Base-by-base conservation (phyloP, 1,140 invertebrate genomes). In the Aphelenchoides avenae region DNA sequence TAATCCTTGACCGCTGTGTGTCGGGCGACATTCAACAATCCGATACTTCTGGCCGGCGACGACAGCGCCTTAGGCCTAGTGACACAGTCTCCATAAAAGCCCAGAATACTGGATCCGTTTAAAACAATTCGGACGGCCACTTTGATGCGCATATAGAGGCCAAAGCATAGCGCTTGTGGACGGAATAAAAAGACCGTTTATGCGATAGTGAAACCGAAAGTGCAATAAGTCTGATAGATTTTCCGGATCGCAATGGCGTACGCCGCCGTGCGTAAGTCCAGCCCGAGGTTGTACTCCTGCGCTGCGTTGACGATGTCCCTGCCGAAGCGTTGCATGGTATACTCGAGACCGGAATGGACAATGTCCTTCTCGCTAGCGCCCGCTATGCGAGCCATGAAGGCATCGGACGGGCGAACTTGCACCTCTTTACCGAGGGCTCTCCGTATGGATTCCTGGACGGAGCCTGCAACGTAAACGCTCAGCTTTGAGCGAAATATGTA, bases 351-450 rank as follows among this genome's bases (percentile, higher is more conserved):
- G 64, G 93, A 98, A 82, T 98, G 93, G 4, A 99, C 95, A 77
- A 99, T 98, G 75, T 99, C 94, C 78, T 97, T 98, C 80, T 99
- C 94, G 49, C 90, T 94, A 56, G 94, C 94, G 80, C 94, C 84
- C 72, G 90, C 87, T 78, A 98, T 98, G 78, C 89, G 86, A 80
- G 91, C 89, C 75, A 91, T 87, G 84, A 98, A 98, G 67, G 89
- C 83, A 77, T 90, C 87, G 2, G 89, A 92, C 18, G 94, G 91
- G 15, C 86, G 87, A 26, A 99, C 87, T 24, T 91, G 91, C 77
- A 98, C 93, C 26, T 91, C 87, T 70, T 87, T 86, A 31, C 91
- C 91, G 80, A 98, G 96, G 71, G 91, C 87, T 76, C 89, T 84
- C 80, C 97, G 92, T 64, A 99, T 79, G n/a, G 93, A 97, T 79